Percentiles rank a stretch among this genome's conserved stretches.
These are phyloP conservation scores for Lophotis ruficrista DNA, from an alignment of 2,113 vertebrate species.

Conservation along the genomic window DNA sequence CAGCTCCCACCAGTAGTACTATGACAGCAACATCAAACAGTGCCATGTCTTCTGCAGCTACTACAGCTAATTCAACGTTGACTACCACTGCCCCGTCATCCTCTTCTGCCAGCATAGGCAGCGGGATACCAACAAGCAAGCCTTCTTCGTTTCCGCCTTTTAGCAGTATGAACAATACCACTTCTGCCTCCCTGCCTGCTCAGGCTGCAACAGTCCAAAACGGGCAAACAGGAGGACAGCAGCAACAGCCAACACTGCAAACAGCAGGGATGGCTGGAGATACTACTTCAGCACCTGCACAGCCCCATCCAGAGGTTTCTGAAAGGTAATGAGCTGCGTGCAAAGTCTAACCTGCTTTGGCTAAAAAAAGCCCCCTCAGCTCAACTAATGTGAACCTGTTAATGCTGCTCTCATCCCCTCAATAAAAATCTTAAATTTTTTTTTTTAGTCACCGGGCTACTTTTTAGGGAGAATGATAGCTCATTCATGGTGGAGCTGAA, in stretches of 20 bases:
- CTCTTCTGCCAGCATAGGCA: conserved; percentile 77
- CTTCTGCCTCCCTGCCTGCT: conserved; percentile 72
- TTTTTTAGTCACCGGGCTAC: neutral
- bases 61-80: conserved; percentile 75
- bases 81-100: conserved; percentile 77
- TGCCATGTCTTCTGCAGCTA: conserved; percentile 80
- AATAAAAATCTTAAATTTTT: neutral
- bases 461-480: neutral
- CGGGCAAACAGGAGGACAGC: conserved; percentile 86
- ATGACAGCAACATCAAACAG: conserved; percentile 75
- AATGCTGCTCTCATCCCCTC: accelerated
- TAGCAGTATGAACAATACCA: conserved; percentile 77
- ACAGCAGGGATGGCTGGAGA: conserved; percentile 82
- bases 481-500: neutral
- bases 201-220: conserved; percentile 81
- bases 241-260: conserved; percentile 73
- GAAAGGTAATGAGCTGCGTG: conserved; percentile 84
- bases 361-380: neutral
- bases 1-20: conserved; percentile 73
- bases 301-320: conserved; percentile 86
- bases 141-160: conserved; percentile 88
- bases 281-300: conserved; percentile 75
- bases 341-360: neutral
- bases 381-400: accelerated
- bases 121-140: conserved; percentile 82